Base-by-base conservation (phyloP, 2,888 invertebrate species). In the Dorcus parallelipipedus region DNA sequence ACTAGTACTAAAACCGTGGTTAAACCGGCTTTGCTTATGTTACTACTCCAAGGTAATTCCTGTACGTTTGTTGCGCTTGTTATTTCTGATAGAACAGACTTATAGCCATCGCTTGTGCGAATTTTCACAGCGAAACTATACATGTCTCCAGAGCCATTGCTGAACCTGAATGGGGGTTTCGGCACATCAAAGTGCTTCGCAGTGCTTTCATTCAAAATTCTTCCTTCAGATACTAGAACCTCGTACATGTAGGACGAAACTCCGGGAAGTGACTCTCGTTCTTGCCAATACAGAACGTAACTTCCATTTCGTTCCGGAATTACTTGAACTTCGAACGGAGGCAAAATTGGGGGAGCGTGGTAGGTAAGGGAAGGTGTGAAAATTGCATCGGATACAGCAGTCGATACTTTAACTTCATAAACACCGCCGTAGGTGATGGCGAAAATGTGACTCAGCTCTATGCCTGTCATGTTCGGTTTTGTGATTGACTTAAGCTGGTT, bases 261-360 rank as follows among this genome's bases (percentile, higher is more conserved):
- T n/a, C 63, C 63, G 40, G 66, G 26, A 1, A 79, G 73, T 10
- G 80, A 68, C 2, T 77, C 75, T 3, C 78, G 73, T 61, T 84
- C 83, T 59, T 84, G 79, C 91, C 91, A 91, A 71, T 81, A 83
- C 38, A 91, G 79, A 64, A 86, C 77, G 70, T 85, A 84, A 67
- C 84, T 85, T 3, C 86, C 87, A 74, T 85, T 84, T 17, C 80
- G 79, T 59, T 84, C 80, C 10, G 82, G 78, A 67, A 83, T 78
- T 20, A 86, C 86, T 45, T 81, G 80, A 20, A 91, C 78, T 67
- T 86, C 86, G 66, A 82, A 80, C 0, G 91, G 91, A 5, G 87
- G 78, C 42, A 83, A 79, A 54, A 91, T 77, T 6, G 79, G 74
- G 1, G 85, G 84, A 5, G 86, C 86, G 17, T 71, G 64, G 54